Evolutionary conservation across 2,113 vertebrate genomes (phyloP).

Genomic region (Oenanthe melanoleuca): DNA sequence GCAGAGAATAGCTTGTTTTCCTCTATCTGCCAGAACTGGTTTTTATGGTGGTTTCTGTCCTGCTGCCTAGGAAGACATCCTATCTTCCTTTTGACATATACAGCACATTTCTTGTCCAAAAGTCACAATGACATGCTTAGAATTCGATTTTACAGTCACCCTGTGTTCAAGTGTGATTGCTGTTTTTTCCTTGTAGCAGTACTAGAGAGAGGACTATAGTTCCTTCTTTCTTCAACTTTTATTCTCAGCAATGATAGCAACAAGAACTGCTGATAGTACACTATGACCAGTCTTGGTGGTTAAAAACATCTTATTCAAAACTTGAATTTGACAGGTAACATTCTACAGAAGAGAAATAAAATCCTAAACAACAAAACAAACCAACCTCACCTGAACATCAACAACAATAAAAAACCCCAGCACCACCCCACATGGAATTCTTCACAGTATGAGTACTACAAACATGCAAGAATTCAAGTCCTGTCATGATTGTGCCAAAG

Average conservation of each 20-base stretch:
- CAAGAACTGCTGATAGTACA: not conserved
- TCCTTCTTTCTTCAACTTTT: not conserved
- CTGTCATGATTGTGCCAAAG: not conserved
- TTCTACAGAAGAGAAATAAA: not conserved
- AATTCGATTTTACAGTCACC: not conserved
- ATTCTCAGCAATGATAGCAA: not conserved
- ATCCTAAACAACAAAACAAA: not conserved
- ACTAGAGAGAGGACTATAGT: not conserved
- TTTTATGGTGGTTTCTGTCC: not conserved
- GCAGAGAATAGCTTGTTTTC: not conserved
- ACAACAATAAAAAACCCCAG: rapidly evolving
- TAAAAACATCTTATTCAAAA: not conserved
- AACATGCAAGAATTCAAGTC: not conserved
- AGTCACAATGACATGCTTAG: not conserved
- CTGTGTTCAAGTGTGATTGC: not conserved
- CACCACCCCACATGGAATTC: rapidly evolving
- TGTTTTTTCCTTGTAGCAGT: not conserved
- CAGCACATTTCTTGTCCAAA: not conserved
- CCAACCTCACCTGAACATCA: not conserved
- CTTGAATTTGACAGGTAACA: not conserved
- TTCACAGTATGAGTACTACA: not conserved
- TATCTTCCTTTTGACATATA: not conserved
- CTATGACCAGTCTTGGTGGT: not conserved
- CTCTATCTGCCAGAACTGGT: not conserved
- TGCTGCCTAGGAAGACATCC: not conserved